Evolutionary conservation across 1,140 invertebrate genomes (phyloP).

Genomic region (Saccostrea cuccullata): DNA sequence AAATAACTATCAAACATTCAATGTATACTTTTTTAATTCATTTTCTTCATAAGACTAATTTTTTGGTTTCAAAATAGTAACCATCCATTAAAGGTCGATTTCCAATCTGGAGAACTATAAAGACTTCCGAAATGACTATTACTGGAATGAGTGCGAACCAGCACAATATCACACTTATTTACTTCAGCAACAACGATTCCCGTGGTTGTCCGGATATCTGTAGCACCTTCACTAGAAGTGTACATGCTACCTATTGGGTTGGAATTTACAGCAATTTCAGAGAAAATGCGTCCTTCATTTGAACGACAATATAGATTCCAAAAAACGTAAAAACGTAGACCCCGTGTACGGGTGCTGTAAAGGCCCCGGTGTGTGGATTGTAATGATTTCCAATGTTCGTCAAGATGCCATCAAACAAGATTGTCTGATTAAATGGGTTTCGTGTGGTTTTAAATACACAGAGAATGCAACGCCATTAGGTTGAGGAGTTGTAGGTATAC

Average conservation of each 20-base stretch:
- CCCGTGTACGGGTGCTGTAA: not conserved
- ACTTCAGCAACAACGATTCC: not conserved
- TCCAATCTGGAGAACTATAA: not conserved
- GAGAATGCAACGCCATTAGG: too few species aligned
- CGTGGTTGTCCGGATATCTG: not conserved
- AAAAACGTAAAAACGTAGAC: not conserved
- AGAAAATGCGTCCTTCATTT: not conserved
- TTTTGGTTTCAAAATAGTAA: not conserved
- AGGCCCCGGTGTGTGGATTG: too few species aligned
- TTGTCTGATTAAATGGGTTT: too few species aligned
- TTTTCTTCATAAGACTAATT: too few species aligned
- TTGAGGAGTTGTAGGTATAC: too few species aligned
- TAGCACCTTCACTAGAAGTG: not conserved
- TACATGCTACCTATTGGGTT: not conserved
- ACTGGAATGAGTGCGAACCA: not conserved
- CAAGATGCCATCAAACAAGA: too few species aligned
- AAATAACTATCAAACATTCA: too few species aligned
- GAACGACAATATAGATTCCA: not conserved
- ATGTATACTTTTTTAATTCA: too few species aligned
- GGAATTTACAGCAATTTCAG: not conserved
- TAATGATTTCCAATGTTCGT: too few species aligned
- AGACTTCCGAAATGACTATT: not conserved
- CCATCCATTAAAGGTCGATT: not conserved
- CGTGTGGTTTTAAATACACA: too few species aligned
- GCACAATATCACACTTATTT: not conserved